Evolutionary conservation across 2,888 invertebrate species (phyloP).

Genomic region (Prenolepis imparis): DNA sequence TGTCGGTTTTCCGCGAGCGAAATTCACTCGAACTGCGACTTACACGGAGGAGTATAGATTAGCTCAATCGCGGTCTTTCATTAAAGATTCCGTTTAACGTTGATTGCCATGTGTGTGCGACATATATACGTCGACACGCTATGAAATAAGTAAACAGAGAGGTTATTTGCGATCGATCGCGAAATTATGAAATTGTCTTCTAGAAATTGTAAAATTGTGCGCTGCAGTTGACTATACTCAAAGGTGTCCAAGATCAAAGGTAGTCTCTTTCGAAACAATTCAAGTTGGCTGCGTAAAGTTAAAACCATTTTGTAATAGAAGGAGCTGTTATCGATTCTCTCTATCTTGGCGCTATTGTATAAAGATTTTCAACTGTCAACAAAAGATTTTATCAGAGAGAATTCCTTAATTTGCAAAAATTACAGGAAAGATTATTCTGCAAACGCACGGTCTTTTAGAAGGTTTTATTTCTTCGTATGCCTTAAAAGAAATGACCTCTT

Average conservation of each 20-base stretch:
- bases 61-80: neutral
- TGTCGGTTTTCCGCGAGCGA: neutral
- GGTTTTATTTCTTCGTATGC: neutral
- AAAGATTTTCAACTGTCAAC: neutral
- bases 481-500: neutral
- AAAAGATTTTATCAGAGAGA: neutral
- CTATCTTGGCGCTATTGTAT: neutral
- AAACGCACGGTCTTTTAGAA: neutral
- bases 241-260: neutral
- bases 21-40: neutral
- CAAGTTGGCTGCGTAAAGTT: neutral
- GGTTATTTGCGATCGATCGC: neutral
- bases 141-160: neutral
- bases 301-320: neutral
- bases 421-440: neutral
- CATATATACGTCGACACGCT: neutral
- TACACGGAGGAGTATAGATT: neutral
- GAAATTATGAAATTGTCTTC: neutral
- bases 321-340: neutral
- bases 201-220: conserved; percentile 5
- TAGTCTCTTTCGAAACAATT: neutral
- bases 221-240: neutral
- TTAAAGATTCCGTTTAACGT: conserved; percentile 15
- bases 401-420: neutral
- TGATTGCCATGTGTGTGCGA: neutral